These are phyloP conservation scores for Poeciliopsis presidionis DNA, from an alignment of 2,797 vertebrate genomes.

Conservation along the genomic window DNA sequence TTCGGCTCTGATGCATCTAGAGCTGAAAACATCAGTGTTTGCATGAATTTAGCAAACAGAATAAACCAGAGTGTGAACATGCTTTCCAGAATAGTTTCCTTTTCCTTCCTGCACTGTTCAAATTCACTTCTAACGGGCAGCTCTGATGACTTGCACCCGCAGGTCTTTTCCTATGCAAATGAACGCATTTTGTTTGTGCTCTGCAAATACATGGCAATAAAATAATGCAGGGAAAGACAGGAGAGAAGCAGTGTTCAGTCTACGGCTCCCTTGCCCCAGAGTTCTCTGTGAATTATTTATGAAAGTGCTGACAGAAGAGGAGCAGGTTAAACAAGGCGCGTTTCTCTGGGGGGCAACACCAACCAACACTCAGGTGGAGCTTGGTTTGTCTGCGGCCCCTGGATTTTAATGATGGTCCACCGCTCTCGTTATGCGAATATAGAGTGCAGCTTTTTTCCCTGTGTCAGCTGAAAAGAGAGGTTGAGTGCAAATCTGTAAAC, in stretches of 20 bases:
- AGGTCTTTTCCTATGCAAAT: constrained; percentile 49
- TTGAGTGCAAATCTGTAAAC: constrained; percentile 60
- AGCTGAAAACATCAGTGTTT: constrained; percentile 19
- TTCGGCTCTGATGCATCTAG: constrained; percentile 12
- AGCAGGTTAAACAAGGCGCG: constrained; percentile 72
- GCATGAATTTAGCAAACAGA: neutral
- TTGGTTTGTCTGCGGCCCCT: constrained; percentile 64
- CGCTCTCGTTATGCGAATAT: constrained; percentile 66
- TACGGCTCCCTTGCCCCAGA: constrained; percentile 61
- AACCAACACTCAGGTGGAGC: constrained; percentile 66
- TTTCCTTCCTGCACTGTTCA: neutral
- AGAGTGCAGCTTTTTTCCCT: constrained; percentile 59
- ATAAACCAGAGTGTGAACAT: constrained; percentile 2
- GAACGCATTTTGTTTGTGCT: constrained; percentile 42
- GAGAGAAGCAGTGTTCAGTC: constrained; percentile 34
- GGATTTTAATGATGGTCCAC: constrained; percentile 74
- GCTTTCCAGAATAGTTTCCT: neutral
- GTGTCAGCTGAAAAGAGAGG: constrained; percentile 70
- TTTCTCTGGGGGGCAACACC: constrained; percentile 69
- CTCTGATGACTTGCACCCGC: constrained; percentile 27
- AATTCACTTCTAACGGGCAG: constrained; percentile 13
- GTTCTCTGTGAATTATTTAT: constrained; percentile 79
- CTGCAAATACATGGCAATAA: constrained; percentile 49
- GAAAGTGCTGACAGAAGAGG: constrained; percentile 78
- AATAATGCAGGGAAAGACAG: constrained; percentile 44